Conservation (phyloP, 37 sponge, comb jelly and placozoan species). For the Halichondria panicea region DNA sequence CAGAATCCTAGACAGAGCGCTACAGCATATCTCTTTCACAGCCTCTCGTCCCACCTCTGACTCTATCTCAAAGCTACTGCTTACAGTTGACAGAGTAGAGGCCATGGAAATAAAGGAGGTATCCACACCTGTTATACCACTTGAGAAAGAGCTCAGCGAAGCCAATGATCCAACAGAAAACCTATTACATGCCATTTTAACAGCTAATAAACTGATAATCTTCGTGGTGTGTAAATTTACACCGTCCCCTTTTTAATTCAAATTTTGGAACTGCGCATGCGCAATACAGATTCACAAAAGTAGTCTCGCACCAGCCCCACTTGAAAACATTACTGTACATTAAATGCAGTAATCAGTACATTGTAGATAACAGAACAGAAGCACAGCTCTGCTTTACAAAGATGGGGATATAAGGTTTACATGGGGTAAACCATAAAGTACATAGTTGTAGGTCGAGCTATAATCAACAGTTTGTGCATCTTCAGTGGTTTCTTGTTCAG, state of each 20-base stretch:
- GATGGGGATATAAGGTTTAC: constrained; percentile 31
- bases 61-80: constrained; percentile 66
- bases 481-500: neutral
- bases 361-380: too few species aligned
- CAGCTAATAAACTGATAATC: too few species aligned
- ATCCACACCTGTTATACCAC: constrained; percentile 16
- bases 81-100: constrained; percentile 22
- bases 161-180: neutral
- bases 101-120: constrained; percentile 37
- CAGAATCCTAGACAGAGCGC: constrained; percentile 62
- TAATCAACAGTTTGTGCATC: neutral
- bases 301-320: neutral
- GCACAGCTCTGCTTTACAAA: too few species aligned
- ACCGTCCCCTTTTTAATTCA: neutral
- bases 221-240: too few species aligned
- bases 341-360: too few species aligned
- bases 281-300: neutral
- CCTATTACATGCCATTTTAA: too few species aligned
- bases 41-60: constrained; percentile 68
- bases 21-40: constrained; percentile 67
- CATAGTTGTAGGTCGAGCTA: constrained; percentile 20
- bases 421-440: constrained; percentile 80
- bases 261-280: neutral
- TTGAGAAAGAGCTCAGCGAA: neutral
- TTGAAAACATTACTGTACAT: neutral